Percentiles rank a stretch among this genome's conserved stretches.
Evolutionary conservation across 1,140 invertebrate genomes (phyloP).

Genomic region (Sipha flava): DNA sequence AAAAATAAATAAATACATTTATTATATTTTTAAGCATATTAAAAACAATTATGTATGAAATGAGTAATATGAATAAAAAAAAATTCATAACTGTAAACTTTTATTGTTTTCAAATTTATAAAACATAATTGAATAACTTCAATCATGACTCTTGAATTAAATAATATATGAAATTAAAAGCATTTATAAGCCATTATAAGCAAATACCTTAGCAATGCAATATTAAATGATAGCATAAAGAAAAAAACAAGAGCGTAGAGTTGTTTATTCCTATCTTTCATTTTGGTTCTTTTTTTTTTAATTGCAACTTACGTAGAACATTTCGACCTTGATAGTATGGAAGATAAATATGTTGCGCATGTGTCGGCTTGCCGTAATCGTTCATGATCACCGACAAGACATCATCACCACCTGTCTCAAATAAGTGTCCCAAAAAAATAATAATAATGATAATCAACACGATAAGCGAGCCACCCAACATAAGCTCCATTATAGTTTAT

Average conservation of each 20-base stretch:
- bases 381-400: slow-evolving; percentile 52
- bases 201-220: neutral
- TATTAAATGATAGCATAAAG: neutral
- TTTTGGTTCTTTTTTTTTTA: neutral
- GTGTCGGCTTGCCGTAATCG: slow-evolving; percentile 59
- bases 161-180: neutral
- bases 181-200: neutral
- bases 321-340: slow-evolving; percentile 70
- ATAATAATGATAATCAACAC: slow-evolving; percentile 15
- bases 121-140: neutral
- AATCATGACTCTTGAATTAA: neutral
- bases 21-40: no score
- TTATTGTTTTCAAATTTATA: neutral
- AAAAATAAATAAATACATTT: no score
- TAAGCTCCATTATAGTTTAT: neutral
- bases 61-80: neutral
- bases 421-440: slow-evolving; percentile 16
- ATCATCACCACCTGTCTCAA: slow-evolving; percentile 54
- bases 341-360: slow-evolving; percentile 69
- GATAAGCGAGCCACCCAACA: neutral
- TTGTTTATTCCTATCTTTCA: neutral
- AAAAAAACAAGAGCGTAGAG: neutral
- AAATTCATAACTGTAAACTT: no score
- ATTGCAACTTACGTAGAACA: slow-evolving; percentile 62
- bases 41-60: no score